Conservation (phyloP, 2,888 invertebrate genomes). For the Tenthredo distinguenda region DNA sequence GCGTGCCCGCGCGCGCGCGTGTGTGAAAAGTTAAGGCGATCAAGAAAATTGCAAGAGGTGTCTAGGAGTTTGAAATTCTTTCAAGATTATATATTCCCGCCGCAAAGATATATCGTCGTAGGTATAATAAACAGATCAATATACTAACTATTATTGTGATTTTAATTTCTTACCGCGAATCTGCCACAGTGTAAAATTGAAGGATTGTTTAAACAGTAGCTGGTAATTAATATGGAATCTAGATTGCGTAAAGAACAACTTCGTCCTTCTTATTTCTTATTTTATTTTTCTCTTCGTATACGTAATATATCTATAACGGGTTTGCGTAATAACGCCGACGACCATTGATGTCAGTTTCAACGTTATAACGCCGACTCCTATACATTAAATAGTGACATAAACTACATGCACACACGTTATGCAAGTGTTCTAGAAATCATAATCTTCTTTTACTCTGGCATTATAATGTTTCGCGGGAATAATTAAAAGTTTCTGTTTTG, state of each 20-base stretch:
- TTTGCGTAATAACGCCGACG: slow-evolving; percentile 9
- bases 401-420: background rate
- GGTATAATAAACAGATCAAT: background rate
- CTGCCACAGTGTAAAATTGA: background rate
- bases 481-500: background rate
- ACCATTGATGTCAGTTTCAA: background rate
- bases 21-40: background rate
- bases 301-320: slow-evolving; percentile 2
- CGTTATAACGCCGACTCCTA: background rate
- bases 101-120: background rate
- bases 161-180: background rate
- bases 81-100: background rate
- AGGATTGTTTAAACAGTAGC: background rate
- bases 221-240: background rate
- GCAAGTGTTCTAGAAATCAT: background rate
- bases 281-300: background rate
- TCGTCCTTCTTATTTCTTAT: background rate
- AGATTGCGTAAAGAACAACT: slow-evolving; percentile 12
- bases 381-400: background rate
- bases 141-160: background rate
- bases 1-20: too few species aligned
- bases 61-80: background rate
- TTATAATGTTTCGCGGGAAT: background rate
- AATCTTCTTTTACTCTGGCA: background rate
- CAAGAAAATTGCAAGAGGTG: too few species aligned